phyloP scores from a whole-genome alignment of 2,797 vertebrate genomes.

The Pelobates cultripes region DNA sequence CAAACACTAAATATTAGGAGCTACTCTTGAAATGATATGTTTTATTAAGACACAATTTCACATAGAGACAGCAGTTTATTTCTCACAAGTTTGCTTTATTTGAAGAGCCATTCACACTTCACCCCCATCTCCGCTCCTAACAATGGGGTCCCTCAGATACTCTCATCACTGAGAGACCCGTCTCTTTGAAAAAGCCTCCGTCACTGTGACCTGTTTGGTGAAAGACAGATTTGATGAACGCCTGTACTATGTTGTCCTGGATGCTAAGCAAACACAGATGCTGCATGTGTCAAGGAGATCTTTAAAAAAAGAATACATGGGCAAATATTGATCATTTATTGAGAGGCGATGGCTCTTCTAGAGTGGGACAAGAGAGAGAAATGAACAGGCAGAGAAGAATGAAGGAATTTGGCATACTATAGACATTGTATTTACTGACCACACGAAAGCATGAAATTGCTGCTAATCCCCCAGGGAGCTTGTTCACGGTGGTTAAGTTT shows the following conservation, averaged over 20 bases:
- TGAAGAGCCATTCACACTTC: slow-evolving; percentile 13
- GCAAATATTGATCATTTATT: slow-evolving; percentile 54
- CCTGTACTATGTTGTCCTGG: slow-evolving; percentile 41
- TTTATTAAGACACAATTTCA: neutral
- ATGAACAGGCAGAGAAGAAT: slow-evolving; percentile 23
- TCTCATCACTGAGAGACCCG: slow-evolving; percentile 3
- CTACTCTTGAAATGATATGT: neutral
- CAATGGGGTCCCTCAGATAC: neutral
- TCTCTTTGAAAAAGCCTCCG: slow-evolving; percentile 20
- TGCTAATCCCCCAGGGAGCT: slow-evolving; percentile 47
- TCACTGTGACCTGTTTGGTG: slow-evolving; percentile 41
- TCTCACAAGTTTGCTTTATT: slow-evolving; percentile 17
- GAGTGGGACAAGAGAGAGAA: slow-evolving; percentile 31
- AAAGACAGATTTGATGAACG: slow-evolving; percentile 47
- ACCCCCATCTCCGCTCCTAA: neutral
- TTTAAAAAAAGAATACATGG: slow-evolving; percentile 40
- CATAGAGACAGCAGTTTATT: slow-evolving; percentile 9
- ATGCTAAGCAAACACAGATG: slow-evolving; percentile 56
- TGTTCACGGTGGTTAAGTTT: slow-evolving; percentile 50
- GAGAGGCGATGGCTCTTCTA: slow-evolving; percentile 20
- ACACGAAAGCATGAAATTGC: slow-evolving; percentile 48
- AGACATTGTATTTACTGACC: slow-evolving; percentile 53
- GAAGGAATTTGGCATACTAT: slow-evolving; percentile 45
- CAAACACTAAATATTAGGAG: neutral
- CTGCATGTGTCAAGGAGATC: slow-evolving; percentile 48